These are phyloP conservation scores for Drepana falcataria DNA, from an alignment of 2,888 invertebrate genomes.

Conservation along the genomic window DNA sequence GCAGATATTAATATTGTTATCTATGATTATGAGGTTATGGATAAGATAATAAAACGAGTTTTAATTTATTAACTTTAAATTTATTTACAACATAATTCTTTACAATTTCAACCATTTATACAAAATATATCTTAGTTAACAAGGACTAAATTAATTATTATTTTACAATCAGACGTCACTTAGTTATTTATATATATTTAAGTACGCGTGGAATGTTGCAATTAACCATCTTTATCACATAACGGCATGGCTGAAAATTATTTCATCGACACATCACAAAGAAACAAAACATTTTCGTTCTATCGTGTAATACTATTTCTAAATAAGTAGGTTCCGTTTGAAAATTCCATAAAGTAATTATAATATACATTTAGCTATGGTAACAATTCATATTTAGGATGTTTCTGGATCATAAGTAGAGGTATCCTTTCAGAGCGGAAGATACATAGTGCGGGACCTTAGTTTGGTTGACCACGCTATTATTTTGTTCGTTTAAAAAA, in stretches of 20 bases:
- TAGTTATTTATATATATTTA: slow-evolving; percentile 42
- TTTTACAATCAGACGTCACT: slow-evolving; percentile 73
- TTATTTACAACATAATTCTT: slow-evolving; percentile 77
- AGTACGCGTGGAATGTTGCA: slow-evolving; percentile 57
- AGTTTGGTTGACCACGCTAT: not conserved
- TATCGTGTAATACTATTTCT: slow-evolving; percentile 13
- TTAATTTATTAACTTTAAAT: slow-evolving; percentile 65
- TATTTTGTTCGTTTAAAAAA: slow-evolving; percentile 6
- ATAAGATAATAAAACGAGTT: slow-evolving; percentile 20
- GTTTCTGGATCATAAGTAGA: slow-evolving; percentile 9
- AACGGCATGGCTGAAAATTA: slow-evolving; percentile 59
- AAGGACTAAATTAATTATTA: slow-evolving; percentile 65
- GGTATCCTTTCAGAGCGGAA: slow-evolving; percentile 9
- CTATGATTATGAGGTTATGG: not conserved
- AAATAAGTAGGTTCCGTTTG: slow-evolving; percentile 5
- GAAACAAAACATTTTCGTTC: slow-evolving; percentile 27
- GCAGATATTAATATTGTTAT: not conserved
- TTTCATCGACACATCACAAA: slow-evolving; percentile 33
- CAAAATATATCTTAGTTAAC: slow-evolving; percentile 77
- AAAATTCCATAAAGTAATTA: slow-evolving; percentile 37
- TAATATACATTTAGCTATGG: slow-evolving; percentile 64
- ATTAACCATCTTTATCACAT: slow-evolving; percentile 63
- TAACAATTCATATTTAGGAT: slow-evolving; percentile 59
- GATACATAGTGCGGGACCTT: no score
- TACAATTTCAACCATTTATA: slow-evolving; percentile 77